A percentile compares a stretch with the other conserved stretches of the same genome.
Evolutionary conservation across 2,797 vertebrate species (phyloP).

Genomic region (Vultur gryphus): DNA sequence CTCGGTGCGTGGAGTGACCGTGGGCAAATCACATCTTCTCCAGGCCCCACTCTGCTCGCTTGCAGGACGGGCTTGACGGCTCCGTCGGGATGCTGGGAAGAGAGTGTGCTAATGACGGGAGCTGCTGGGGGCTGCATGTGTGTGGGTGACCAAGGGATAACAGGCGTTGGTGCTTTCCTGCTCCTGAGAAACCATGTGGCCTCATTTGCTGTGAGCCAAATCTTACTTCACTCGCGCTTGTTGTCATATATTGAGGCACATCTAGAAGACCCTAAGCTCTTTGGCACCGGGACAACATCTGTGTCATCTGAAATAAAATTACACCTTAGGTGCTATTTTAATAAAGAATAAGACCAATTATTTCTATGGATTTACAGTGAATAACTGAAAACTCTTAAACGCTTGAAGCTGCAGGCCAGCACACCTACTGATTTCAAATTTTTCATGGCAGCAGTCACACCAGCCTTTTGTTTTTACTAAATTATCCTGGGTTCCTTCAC

Average conservation of each 20-base stretch:
- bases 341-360: neutral
- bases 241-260: neutral
- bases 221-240: neutral
- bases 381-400: neutral
- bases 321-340: neutral
- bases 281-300: neutral
- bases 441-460: neutral
- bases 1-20: accelerated
- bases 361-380: neutral
- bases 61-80: accelerated
- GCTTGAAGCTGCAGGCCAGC: neutral
- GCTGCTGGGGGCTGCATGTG: neutral
- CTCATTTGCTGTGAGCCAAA: neutral
- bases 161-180: neutral
- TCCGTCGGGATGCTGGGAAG: neutral
- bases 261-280: neutral
- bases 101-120: neutral
- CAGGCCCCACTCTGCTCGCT: neutral
- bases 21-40: neutral
- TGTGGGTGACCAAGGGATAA: neutral
- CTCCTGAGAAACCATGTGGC: neutral
- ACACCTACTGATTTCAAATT: neutral
- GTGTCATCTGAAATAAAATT: neutral
- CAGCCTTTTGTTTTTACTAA: neutral
- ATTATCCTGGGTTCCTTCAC: neutral